Conservation (phyloP, 2,113 vertebrate species). For the Notechis scutatus region DNA sequence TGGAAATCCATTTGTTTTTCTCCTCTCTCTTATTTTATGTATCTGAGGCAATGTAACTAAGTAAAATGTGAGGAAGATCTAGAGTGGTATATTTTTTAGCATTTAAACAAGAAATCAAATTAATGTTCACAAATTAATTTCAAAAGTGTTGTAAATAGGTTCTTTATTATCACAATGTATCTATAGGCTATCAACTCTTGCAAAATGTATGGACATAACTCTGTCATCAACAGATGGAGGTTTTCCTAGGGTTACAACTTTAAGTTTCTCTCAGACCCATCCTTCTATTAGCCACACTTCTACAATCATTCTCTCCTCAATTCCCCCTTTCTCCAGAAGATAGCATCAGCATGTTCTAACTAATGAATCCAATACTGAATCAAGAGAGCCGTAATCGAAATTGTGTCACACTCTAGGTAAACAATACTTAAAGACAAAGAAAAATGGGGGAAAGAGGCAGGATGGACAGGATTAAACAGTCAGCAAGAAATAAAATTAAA, state of each 20-base stretch:
- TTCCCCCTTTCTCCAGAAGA: neutral
- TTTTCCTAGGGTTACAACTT: neutral
- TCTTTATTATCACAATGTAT: neutral
- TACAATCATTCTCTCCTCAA: neutral
- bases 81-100: neutral
- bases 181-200: neutral
- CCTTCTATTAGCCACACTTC: neutral
- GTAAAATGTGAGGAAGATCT: neutral
- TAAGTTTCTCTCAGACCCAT: neutral
- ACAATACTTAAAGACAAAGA: neutral
- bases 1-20: neutral
- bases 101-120: neutral
- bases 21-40: neutral
- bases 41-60: neutral
- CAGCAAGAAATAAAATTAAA: neutral
- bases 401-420: neutral
- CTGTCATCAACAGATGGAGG: neutral
- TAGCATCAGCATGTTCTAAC: neutral
- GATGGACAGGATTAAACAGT: neutral
- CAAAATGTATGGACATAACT: neutral
- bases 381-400: neutral
- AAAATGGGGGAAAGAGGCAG: neutral
- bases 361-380: neutral
- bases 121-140: neutral
- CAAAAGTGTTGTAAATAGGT: neutral